A percentile compares a stretch with the other conserved stretches of the same genome.
These are phyloP conservation scores for Selene dorsalis DNA, from an alignment of 2,797 vertebrate species.

Conservation along the genomic window DNA sequence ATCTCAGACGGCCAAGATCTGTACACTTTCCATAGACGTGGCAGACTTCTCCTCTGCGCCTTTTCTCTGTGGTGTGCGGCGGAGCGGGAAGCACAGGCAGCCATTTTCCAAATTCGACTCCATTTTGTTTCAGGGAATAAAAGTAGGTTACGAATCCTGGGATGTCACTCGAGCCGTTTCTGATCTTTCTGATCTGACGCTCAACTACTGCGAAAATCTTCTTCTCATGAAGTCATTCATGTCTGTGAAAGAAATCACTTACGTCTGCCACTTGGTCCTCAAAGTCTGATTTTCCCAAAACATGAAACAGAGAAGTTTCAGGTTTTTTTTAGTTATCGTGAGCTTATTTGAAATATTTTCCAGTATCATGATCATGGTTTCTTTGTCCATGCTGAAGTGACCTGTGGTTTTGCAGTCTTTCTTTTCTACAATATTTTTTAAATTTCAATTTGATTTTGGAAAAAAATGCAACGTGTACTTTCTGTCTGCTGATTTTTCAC, in stretches of 20 bases:
- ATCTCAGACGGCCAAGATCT: slow-evolving; percentile 46
- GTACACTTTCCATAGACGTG: slow-evolving; percentile 45
- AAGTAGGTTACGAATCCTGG: slow-evolving; percentile 67
- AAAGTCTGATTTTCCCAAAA: slow-evolving; percentile 9
- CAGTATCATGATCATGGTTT: not conserved
- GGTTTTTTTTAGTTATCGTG: not conserved
- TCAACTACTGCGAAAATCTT: not conserved
- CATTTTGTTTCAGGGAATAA: slow-evolving; percentile 81
- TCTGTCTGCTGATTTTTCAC: not conserved
- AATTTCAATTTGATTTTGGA: not conserved
- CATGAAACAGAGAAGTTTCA: not conserved
- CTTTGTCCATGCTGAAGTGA: not conserved
- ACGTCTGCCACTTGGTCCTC: not conserved
- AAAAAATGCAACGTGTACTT: not conserved
- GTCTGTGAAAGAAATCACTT: not conserved
- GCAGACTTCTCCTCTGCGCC: slow-evolving; percentile 47
- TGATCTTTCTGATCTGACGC: slow-evolving; percentile 41
- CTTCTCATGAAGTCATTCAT: not conserved
- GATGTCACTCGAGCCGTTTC: slow-evolving; percentile 44
- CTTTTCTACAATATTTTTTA: not conserved
- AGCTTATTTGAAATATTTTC: not conserved
- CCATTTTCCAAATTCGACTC: slow-evolving; percentile 84
- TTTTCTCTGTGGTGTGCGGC: slow-evolving; percentile 47
- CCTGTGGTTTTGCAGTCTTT: not conserved
- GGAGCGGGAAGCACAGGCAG: slow-evolving; percentile 62